These are phyloP conservation scores for Geotrupes spiniger DNA, from an alignment of 2,888 invertebrate species.

Conservation along the genomic window DNA sequence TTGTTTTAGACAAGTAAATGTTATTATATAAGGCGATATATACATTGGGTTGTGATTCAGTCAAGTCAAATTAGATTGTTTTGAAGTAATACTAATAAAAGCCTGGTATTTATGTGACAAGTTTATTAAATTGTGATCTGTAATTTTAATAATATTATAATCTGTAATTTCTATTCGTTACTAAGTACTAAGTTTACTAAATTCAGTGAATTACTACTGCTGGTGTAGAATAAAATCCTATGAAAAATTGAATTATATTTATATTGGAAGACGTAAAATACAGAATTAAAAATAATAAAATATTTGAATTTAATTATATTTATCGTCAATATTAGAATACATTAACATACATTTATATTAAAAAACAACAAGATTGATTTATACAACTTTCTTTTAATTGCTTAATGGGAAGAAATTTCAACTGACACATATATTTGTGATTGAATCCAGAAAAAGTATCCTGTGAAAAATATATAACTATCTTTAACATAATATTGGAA, in stretches of 20 bases:
- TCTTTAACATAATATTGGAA: conserved; percentile 38
- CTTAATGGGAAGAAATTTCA: conserved; percentile 25
- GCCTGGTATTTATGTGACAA: too few species aligned
- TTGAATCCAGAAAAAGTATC: conserved; percentile 42
- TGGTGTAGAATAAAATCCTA: too few species aligned
- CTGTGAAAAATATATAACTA: conserved; percentile 43
- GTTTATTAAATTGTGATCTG: too few species aligned
- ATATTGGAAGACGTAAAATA: conserved; percentile 18
- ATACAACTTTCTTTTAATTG: conserved; percentile 41
- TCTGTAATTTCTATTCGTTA: too few species aligned
- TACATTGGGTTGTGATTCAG: too few species aligned
- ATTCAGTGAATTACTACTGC: too few species aligned
- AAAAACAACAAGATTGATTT: conserved; percentile 48
- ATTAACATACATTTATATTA: conserved; percentile 49
- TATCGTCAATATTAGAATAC: conserved; percentile 47
- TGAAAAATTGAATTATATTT: background rate
- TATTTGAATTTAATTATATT: conserved; percentile 46
- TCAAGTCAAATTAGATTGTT: too few species aligned
- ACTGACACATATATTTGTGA: conserved; percentile 43
- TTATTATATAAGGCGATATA: too few species aligned
- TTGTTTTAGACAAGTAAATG: too few species aligned
- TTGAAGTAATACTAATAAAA: too few species aligned
- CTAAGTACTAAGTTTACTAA: too few species aligned
- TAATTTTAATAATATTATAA: too few species aligned
- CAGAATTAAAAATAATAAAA: conserved; percentile 20